Evolutionary conservation across 2,888 invertebrate genomes (phyloP).

Genomic region (Lacanobia wlatinum): DNA sequence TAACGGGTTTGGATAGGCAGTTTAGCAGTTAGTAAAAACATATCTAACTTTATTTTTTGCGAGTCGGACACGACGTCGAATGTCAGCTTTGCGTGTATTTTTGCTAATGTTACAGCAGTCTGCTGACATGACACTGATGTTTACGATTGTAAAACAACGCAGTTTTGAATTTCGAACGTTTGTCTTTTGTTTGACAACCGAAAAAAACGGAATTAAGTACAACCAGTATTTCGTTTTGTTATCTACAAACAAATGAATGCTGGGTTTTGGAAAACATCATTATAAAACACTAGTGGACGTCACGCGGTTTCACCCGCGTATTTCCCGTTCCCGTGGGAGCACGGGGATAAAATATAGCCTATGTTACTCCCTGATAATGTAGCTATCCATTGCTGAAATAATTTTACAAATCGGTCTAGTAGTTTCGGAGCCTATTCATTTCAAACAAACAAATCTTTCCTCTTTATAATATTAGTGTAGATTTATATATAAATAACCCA

Average conservation of each 20-base stretch:
- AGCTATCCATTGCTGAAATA: too few species aligned
- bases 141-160: background rate
- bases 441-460: too few species aligned
- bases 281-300: too few species aligned
- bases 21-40: constrained; percentile 11
- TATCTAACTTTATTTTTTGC: background rate
- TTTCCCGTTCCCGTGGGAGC: too few species aligned
- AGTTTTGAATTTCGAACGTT: background rate
- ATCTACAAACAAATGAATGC: background rate
- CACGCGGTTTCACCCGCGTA: too few species aligned
- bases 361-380: too few species aligned
- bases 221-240: background rate
- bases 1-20: background rate
- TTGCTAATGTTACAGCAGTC: background rate
- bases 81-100: background rate
- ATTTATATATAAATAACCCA: too few species aligned
- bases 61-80: background rate
- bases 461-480: too few species aligned
- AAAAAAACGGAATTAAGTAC: background rate
- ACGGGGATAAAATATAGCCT: too few species aligned
- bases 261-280: background rate
- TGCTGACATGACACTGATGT: background rate
- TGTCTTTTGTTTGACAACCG: background rate
- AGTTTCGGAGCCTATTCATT: too few species aligned
- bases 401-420: too few species aligned